These are phyloP conservation scores for Scolopax bukidnonensis DNA, from an alignment of 2,797 vertebrate species.

Conservation along the genomic window DNA sequence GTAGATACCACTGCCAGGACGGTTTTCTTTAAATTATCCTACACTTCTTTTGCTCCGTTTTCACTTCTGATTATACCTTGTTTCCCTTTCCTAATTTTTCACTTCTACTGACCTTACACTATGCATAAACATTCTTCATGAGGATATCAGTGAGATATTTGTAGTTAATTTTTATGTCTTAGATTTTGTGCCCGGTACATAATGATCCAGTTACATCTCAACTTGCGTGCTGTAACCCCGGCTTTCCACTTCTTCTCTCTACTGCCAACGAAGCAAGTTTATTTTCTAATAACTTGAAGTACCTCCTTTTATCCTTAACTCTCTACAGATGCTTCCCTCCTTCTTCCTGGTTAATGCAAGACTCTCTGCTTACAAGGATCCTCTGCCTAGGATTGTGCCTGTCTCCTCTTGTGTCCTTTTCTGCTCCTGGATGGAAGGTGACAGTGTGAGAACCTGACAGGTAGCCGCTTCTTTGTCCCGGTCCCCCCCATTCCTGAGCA, in stretches of 20 bases:
- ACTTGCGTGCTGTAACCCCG: background rate
- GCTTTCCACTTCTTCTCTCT: background rate
- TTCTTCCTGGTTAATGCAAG: background rate
- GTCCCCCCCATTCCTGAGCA: background rate
- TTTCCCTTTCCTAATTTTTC: background rate
- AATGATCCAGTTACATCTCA: constrained; percentile 30
- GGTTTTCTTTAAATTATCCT: background rate
- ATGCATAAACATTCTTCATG: background rate
- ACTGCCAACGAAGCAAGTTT: constrained; percentile 29
- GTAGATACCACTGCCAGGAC: background rate
- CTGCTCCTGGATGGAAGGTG: background rate
- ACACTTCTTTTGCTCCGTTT: background rate
- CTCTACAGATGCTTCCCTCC: background rate
- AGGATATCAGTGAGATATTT: constrained; percentile 12
- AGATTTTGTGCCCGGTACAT: constrained; percentile 22
- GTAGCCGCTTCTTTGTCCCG: background rate
- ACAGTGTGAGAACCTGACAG: background rate
- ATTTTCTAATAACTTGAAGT: constrained; percentile 17
- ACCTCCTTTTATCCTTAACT: constrained; percentile 8
- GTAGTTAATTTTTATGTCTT: constrained; percentile 31
- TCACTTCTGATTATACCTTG: background rate
- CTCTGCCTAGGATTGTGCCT: background rate
- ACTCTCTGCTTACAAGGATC: background rate
- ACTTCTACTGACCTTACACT: background rate
- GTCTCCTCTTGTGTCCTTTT: background rate